phyloP scores from a whole-genome alignment of 1,140 invertebrate species.

The Palaemon carinicauda region DNA sequence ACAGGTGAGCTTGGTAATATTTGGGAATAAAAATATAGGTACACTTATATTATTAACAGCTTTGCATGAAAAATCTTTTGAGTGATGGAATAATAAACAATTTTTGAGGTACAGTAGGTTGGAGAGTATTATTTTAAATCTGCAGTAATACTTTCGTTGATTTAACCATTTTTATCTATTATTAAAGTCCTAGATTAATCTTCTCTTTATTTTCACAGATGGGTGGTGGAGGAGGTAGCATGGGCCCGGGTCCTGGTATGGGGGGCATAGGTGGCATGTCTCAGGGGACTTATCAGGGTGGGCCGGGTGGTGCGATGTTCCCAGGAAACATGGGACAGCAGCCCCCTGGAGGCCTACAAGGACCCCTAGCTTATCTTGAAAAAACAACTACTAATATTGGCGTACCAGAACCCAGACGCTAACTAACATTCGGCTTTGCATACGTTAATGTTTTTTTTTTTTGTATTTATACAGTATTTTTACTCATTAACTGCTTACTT shows the following conservation, averaged over 20 bases:
- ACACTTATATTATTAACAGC: too few relatives aligned
- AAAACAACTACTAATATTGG: slow-evolving; percentile 85
- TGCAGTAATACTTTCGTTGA: too few relatives aligned
- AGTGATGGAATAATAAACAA: too few relatives aligned
- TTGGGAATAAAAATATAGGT: too few relatives aligned
- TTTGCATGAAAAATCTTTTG: too few relatives aligned
- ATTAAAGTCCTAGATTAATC: neutral
- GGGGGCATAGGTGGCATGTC: slow-evolving; percentile 67
- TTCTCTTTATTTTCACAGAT: slow-evolving; percentile 46
- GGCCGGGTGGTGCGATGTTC: slow-evolving; percentile 64
- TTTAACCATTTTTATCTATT: too few relatives aligned
- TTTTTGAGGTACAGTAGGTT: too few relatives aligned
- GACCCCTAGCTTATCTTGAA: slow-evolving; percentile 79
- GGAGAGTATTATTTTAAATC: too few relatives aligned
- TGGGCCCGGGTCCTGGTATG: slow-evolving; percentile 59
- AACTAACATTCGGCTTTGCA: slow-evolving; percentile 16
- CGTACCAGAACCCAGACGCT: slow-evolving; percentile 69
- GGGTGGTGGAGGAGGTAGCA: slow-evolving; percentile 52
- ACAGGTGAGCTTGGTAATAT: too few relatives aligned
- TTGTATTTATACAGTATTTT: too few relatives aligned
- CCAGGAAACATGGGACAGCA: slow-evolving; percentile 39
- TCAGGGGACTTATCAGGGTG: slow-evolving; percentile 63
- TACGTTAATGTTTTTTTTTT: too few relatives aligned
- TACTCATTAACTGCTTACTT: too few relatives aligned
- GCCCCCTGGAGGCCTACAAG: slow-evolving; percentile 70